Conservation (phyloP, 2,797 vertebrate species). For the Acridotheres tristis region DNA sequence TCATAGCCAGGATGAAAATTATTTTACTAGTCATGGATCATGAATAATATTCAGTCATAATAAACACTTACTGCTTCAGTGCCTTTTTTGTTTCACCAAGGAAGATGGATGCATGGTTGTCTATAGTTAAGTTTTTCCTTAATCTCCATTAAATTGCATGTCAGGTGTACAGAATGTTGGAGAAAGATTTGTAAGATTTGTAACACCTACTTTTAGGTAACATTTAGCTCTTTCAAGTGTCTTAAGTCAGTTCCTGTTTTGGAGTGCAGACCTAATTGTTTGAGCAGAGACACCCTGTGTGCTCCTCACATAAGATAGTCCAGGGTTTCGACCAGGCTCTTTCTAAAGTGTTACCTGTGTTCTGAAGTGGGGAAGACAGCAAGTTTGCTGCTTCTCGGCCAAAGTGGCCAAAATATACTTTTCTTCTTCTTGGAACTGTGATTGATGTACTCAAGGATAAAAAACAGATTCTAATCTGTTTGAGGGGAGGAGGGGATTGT, state of each 20-base stretch:
- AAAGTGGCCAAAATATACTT: neutral
- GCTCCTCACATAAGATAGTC: neutral
- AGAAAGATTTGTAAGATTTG: fast-evolving
- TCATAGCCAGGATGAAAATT: neutral
- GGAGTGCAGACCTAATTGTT: neutral
- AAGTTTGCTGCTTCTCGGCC: neutral
- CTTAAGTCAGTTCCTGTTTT: neutral
- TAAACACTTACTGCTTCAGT: neutral
- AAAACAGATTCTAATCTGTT: neutral
- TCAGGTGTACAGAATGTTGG: neutral
- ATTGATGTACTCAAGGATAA: neutral
- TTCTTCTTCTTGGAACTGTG: neutral
- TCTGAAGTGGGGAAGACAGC: neutral
- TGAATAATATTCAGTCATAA: neutral
- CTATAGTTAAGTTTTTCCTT: neutral
- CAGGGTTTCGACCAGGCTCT: neutral
- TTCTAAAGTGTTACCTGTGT: neutral
- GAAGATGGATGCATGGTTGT: neutral
- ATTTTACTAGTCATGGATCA: neutral
- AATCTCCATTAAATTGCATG: neutral
- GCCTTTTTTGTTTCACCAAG: neutral
- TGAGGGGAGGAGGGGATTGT: fast-evolving
- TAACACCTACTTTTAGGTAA: neutral
- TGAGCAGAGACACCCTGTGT: neutral
- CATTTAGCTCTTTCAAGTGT: neutral